phyloP scores from a whole-genome alignment of 2,113 vertebrate genomes.

The Rana temporaria region DNA sequence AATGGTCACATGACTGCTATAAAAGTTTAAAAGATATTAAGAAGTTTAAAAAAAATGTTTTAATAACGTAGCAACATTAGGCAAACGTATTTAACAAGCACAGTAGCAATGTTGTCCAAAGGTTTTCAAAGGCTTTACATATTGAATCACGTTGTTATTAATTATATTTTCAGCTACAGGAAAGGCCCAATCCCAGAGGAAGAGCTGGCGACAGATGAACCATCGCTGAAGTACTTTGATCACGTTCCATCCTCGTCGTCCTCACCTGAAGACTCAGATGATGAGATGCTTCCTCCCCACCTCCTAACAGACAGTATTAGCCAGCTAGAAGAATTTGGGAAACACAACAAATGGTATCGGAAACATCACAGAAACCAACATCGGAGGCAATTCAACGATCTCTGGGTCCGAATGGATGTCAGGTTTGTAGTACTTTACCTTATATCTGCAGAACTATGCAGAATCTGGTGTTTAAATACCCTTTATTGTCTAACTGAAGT shows the following conservation, averaged over 20 bases:
- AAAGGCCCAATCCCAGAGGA: conserved; percentile 55
- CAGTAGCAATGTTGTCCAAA: too few species aligned
- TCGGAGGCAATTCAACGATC: conserved; percentile 92
- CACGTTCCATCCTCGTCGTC: conserved; percentile 65
- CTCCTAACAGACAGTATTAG: conserved; percentile 94
- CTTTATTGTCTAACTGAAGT: too few species aligned
- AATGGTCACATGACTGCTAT: too few species aligned
- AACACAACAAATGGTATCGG: conserved; percentile 88
- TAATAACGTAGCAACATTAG: too few species aligned
- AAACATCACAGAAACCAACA: conserved; percentile 84
- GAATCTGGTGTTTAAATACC: too few species aligned
- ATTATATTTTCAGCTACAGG: conserved; percentile 57
- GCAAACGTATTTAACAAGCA: too few species aligned
- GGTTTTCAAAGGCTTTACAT: too few species aligned
- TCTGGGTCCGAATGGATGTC: conserved; percentile 96
- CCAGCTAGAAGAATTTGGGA: conserved; percentile 95
- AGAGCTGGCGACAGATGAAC: conserved; percentile 58
- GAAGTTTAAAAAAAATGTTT: too few species aligned
- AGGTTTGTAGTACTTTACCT: conserved; percentile 76
- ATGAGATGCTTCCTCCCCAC: conserved; percentile 85
- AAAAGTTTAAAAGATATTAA: too few species aligned
- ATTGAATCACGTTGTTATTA: too few species aligned
- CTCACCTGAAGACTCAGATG: conserved; percentile 66
- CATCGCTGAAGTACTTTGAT: conserved; percentile 63
- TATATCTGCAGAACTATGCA: too few species aligned